phyloP scores from a whole-genome alignment of 2,797 vertebrate species.

The Hapalemur alaotrensis region DNA sequence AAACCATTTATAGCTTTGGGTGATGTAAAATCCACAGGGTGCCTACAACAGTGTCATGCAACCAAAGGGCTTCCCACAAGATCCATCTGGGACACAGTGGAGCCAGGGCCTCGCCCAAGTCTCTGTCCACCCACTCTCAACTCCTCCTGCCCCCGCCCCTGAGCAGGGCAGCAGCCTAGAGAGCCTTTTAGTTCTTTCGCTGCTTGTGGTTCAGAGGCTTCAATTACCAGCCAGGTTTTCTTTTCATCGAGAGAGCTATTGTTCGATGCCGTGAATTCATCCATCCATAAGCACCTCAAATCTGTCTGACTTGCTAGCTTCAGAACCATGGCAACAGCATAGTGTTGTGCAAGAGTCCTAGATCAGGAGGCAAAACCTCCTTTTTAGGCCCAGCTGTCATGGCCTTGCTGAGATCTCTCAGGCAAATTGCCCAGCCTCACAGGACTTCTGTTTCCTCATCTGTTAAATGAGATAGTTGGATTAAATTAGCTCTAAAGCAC shows the following conservation, averaged over 20 bases:
- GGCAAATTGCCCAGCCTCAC: not conserved
- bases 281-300: constrained; percentile 42
- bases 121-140: not conserved
- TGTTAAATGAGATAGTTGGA: constrained; percentile 9
- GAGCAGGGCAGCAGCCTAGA: not conserved
- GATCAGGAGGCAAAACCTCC: not conserved
- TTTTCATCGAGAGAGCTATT: constrained; percentile 60
- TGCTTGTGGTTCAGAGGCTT: constrained; percentile 20
- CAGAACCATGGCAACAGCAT: constrained; percentile 56
- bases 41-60: constrained; percentile 62
- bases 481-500: not conserved
- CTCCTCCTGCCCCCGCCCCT: not conserved
- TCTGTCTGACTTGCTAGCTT: constrained; percentile 21
- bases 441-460: constrained; percentile 34
- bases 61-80: constrained; percentile 54
- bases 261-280: constrained; percentile 57
- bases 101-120: constrained; percentile 56
- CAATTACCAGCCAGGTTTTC: constrained; percentile 61
- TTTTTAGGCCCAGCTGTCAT: not conserved
- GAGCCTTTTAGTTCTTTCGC: not conserved
- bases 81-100: constrained; percentile 57
- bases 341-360: not conserved
- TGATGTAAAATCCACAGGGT: constrained; percentile 70
- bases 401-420: not conserved
- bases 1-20: constrained; percentile 77